Percentiles rank a stretch among this genome's conserved stretches.
Conservation (phyloP, 2,797 vertebrate species). For the Numenius phaeopus region DNA sequence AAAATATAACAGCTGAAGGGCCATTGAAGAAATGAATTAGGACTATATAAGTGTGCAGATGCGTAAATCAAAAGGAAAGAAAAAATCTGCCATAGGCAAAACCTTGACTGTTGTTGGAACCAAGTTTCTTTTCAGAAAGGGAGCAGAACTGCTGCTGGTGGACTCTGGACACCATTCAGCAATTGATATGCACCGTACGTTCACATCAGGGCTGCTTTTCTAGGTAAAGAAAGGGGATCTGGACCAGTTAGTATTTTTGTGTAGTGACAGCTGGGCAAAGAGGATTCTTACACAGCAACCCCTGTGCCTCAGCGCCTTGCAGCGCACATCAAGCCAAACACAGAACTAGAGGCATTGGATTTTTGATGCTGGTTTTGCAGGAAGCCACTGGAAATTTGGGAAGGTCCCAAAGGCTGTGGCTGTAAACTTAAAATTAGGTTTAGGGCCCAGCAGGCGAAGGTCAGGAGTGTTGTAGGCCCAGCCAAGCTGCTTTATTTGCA, state of each 20-base stretch:
- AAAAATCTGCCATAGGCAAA: not conserved
- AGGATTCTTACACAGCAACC: not conserved
- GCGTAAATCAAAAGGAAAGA: not conserved
- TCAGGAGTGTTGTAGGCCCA: not conserved
- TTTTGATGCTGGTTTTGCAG: not conserved
- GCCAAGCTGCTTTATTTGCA: not conserved
- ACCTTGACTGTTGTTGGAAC: not conserved
- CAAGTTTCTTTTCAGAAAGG: not conserved
- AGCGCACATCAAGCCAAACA: not conserved
- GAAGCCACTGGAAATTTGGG: not conserved
- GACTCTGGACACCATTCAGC: not conserved
- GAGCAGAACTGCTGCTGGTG: not conserved
- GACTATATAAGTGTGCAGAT: conserved; percentile 11
- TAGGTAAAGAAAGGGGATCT: not conserved
- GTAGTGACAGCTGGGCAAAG: not conserved
- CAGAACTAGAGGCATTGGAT: not conserved
- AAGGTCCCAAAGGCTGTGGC: not conserved
- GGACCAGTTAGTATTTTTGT: not conserved
- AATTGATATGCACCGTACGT: rapidly evolving
- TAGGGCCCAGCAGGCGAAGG: not conserved
- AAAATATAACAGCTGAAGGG: conserved; percentile 41
- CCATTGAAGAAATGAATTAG: conserved; percentile 36
- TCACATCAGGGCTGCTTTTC: not conserved
- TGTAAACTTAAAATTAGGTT: not conserved
- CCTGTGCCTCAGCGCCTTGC: not conserved